Evolutionary conservation across 2,888 invertebrate species (phyloP).

Genomic region (Philereme transversata): DNA sequence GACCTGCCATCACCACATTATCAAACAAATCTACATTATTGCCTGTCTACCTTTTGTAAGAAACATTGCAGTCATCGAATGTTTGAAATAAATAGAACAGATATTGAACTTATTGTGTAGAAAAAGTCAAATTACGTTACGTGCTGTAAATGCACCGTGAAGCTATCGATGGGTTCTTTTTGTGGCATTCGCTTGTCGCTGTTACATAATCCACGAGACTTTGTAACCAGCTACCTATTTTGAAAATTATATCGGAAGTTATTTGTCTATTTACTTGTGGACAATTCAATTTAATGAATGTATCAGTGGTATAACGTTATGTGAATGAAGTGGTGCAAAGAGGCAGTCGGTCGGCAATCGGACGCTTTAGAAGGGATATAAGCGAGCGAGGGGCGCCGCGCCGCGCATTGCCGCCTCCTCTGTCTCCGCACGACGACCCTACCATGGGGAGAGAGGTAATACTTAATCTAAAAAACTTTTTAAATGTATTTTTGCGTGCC

Average conservation of each 20-base stretch:
- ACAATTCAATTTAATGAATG: slow-evolving; percentile 44
- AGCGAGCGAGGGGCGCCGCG: slow-evolving; percentile 60
- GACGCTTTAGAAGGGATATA: slow-evolving; percentile 57
- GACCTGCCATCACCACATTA: too few species aligned
- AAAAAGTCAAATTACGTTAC: slow-evolving; percentile 27
- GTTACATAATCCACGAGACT: slow-evolving; percentile 46
- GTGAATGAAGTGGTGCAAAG: slow-evolving; percentile 43
- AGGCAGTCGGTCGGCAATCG: slow-evolving; percentile 39
- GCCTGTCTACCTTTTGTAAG: neutral
- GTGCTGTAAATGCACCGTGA: slow-evolving; percentile 38
- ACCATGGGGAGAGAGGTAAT: slow-evolving; percentile 76
- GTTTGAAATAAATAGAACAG: slow-evolving; percentile 15
- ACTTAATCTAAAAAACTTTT: slow-evolving; percentile 22
- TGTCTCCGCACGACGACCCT: slow-evolving; percentile 58
- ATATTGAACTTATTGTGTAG: slow-evolving; percentile 17
- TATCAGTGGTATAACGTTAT: slow-evolving; percentile 59
- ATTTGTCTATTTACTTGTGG: slow-evolving; percentile 43
- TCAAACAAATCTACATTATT: too few species aligned
- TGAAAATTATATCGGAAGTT: slow-evolving; percentile 47
- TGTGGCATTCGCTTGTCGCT: slow-evolving; percentile 39
- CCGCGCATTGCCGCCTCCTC: slow-evolving; percentile 67
- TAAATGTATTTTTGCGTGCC: slow-evolving; percentile 6
- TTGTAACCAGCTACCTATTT: slow-evolving; percentile 16
- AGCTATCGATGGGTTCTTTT: slow-evolving; percentile 39
- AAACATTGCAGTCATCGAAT: neutral